A percentile compares a stretch with the other conserved stretches of the same genome.
Evolutionary conservation across 92 coral and sea anemone species (phyloP).

Genomic region (Palythoa heliodiscus): DNA sequence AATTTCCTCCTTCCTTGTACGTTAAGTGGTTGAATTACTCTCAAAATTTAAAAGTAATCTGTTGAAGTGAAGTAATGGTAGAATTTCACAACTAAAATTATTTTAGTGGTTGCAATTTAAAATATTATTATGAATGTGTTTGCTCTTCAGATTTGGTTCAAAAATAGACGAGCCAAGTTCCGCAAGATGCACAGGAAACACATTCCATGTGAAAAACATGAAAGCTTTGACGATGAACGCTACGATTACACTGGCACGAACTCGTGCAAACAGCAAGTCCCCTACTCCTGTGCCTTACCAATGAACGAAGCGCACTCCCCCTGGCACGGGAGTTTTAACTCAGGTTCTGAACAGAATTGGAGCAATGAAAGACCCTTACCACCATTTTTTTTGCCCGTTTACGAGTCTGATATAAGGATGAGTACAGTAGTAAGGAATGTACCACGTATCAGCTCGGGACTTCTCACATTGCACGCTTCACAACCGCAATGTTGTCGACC

Average conservation of each 20-base stretch:
- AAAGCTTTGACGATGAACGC: neutral
- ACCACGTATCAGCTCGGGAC: neutral
- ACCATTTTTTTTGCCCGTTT: neutral
- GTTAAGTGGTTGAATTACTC: too few species aligned
- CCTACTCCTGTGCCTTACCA: neutral
- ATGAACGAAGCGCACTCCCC: slow-evolving; percentile 1
- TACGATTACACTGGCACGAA: neutral
- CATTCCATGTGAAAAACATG: slow-evolving; percentile 45
- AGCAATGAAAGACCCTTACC: neutral
- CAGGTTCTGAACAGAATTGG: slow-evolving; percentile 1
- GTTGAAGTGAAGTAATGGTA: too few species aligned
- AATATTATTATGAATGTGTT: too few species aligned
- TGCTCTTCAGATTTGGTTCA: slow-evolving; percentile 78
- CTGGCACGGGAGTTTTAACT: neutral
- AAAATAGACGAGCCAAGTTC: slow-evolving; percentile 84
- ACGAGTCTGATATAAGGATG: neutral
- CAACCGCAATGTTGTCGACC: slow-evolving; percentile 15
- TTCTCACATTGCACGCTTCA: neutral
- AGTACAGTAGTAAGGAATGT: neutral
- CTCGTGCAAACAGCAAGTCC: neutral
- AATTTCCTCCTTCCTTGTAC: too few species aligned
- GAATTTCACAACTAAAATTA: too few species aligned
- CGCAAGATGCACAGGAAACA: slow-evolving; percentile 65
- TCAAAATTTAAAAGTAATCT: too few species aligned
- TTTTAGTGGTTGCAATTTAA: too few species aligned